phyloP scores from a whole-genome alignment of 2,113 vertebrate species.

The Phrynocephalus versicolor region DNA sequence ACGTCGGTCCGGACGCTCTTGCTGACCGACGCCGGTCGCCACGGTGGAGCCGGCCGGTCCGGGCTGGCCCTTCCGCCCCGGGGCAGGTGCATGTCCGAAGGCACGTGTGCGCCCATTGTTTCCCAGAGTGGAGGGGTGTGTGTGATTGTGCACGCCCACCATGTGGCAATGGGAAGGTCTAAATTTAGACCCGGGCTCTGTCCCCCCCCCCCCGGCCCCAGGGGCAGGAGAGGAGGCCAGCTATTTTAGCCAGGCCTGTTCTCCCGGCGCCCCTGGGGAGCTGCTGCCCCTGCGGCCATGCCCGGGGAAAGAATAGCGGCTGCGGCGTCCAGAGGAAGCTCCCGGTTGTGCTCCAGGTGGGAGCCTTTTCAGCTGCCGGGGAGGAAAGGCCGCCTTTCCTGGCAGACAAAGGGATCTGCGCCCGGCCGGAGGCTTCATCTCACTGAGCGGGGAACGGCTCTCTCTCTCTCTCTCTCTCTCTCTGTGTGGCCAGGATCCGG shows the following conservation, averaged over 20 bases:
- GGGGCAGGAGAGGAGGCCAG: conserved; percentile 71
- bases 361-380: conserved; percentile 78
- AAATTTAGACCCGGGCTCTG: conserved; percentile 77
- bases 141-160: too few species aligned
- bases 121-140: conserved; percentile 65
- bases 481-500: not conserved
- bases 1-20: conserved; percentile 72
- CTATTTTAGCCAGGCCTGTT: conserved; percentile 80
- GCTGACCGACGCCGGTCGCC: conserved; percentile 71
- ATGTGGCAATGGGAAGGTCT: conserved; percentile 67
- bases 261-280: conserved; percentile 55
- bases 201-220: conserved; percentile 53
- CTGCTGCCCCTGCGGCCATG: conserved; percentile 72
- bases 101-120: conserved; percentile 75
- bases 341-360: conserved; percentile 83
- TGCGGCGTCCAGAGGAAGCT: conserved; percentile 73
- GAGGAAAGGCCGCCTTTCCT: conserved; percentile 76
- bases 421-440: not conserved
- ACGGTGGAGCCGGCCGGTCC: conserved; percentile 74
- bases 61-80: conserved; percentile 76
- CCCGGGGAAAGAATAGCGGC: conserved; percentile 75
- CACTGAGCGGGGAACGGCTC: not conserved
- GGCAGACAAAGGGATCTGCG: conserved; percentile 55
- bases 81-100: conserved; percentile 76
- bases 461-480: too few species aligned